Conservation (phyloP, 2,888 invertebrate genomes). For the Chironomus tentans region DNA sequence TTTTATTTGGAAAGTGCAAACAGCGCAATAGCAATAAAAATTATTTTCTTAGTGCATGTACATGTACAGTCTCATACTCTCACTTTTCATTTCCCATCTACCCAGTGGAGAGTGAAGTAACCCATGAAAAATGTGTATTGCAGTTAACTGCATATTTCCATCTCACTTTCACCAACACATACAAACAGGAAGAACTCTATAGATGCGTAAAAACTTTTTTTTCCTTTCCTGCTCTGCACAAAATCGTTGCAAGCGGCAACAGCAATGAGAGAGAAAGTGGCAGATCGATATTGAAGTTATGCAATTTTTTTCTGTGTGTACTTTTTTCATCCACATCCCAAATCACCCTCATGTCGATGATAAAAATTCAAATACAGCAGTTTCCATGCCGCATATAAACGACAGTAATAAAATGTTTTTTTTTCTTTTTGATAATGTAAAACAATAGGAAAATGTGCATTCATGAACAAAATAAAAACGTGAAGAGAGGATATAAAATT, state of each 20-base stretch:
- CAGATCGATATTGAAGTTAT: conserved; percentile 17
- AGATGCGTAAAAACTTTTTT: not conserved
- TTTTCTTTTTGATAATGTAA: too few relatives aligned
- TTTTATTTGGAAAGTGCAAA: conserved; percentile 9
- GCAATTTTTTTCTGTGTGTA: conserved; percentile 3
- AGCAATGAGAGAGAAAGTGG: conserved; percentile 1
- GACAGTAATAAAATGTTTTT: too few relatives aligned
- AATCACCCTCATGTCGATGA: not conserved
- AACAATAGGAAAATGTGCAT: too few relatives aligned
- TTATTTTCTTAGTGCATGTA: conserved; percentile 10
- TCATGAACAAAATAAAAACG: not conserved
- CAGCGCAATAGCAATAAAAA: conserved; percentile 25
- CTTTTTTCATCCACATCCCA: not conserved
- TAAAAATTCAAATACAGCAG: not conserved
- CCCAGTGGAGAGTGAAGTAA: not conserved
- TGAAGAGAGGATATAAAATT: too few relatives aligned
- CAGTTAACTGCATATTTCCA: not conserved
- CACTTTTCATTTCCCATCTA: not conserved
- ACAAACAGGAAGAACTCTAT: not conserved
- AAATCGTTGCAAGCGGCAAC: too few relatives aligned
- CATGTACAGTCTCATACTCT: not conserved
- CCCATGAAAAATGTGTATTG: not conserved
- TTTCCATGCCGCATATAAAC: not conserved
- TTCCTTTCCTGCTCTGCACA: not conserved
- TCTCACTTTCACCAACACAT: not conserved